phyloP scores from a whole-genome alignment of 2,113 vertebrate genomes.

The Dascyllus trimaculatus region DNA sequence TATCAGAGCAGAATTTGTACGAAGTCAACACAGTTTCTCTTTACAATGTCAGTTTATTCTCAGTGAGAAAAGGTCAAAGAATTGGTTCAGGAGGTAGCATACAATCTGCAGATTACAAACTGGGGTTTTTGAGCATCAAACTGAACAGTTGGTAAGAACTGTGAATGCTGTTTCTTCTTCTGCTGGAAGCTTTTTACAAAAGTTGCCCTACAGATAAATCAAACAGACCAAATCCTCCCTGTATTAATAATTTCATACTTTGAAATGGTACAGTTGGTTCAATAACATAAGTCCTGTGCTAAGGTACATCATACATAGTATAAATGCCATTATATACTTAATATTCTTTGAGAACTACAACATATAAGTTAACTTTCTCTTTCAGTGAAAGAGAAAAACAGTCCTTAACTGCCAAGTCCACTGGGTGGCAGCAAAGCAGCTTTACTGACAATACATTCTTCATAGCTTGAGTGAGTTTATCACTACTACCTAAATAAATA shows the following conservation, averaged over 20 bases:
- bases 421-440: slow-evolving; percentile 72
- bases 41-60: no score
- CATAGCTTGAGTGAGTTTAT: slow-evolving; percentile 28
- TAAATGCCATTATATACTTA: slow-evolving; percentile 31
- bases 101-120: no score
- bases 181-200: no score
- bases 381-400: slow-evolving; percentile 13
- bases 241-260: slow-evolving; percentile 27
- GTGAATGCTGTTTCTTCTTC: no score
- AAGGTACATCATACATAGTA: slow-evolving; percentile 59
- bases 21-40: no score
- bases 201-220: slow-evolving; percentile 12
- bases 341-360: slow-evolving; percentile 70
- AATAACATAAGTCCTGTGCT: slow-evolving; percentile 1
- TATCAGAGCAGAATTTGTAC: no score
- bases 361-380: slow-evolving; percentile 56
- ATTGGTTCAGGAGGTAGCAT: no score
- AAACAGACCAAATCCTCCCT: neutral
- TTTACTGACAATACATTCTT: slow-evolving; percentile 29
- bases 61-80: no score
- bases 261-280: slow-evolving; percentile 17
- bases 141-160: no score
- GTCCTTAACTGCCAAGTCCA: slow-evolving; percentile 39
- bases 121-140: no score
- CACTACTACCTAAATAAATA: slow-evolving; percentile 70